Evolutionary conservation across 2,888 invertebrate genomes (phyloP), one percentile per base, ranked within the genome.

Genomic region (Coremacera marginata): DNA sequence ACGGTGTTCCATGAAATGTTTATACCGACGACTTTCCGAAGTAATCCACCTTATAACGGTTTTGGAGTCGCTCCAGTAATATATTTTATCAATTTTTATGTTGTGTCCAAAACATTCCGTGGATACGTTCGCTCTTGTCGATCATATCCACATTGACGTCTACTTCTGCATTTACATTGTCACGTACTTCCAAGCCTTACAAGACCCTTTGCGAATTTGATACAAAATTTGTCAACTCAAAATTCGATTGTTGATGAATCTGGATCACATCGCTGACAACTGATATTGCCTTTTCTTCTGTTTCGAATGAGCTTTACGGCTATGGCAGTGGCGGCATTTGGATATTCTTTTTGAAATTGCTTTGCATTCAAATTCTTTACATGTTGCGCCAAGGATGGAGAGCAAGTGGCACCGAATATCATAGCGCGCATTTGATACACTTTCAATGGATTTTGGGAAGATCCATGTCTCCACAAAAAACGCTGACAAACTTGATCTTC

Each of bases 141-240:
- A n/a, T n/a, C n/a, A n/a, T n/a, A n/a, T n/a, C n/a, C n/a, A n/a
- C n/a, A n/a, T n/a, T 31, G 31, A 31, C 5, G 31, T 31, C 5
- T 31, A 31, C 31, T 31, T 31, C 31, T 31, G 31, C 31, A 31
- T 31, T 4, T 31, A 3, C 31, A 31, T 31, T 31, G 31, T 31
- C 31, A 31, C 5, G 31, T 31, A 5, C 51, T 51, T n/a, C 51
- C 51, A 51, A 14, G 3, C n/a, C 51, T 51, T n/a, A 2, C 51
- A 14, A n/a, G 51, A n/a, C 7, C 14, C 5, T 16, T 11, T 73
- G 57, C 0, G 70, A 70, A 34, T 83, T 84, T 4, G 82, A 80
- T 16, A 80, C 71, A 81, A 81, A 82, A 68, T 77, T 77, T 77
- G 77, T 55, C 63, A 80, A 22, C 25, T 67, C 55, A 67, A 77